Base-by-base conservation (phyloP, 2,888 invertebrate species). In the Eustalomyia histrio region DNA sequence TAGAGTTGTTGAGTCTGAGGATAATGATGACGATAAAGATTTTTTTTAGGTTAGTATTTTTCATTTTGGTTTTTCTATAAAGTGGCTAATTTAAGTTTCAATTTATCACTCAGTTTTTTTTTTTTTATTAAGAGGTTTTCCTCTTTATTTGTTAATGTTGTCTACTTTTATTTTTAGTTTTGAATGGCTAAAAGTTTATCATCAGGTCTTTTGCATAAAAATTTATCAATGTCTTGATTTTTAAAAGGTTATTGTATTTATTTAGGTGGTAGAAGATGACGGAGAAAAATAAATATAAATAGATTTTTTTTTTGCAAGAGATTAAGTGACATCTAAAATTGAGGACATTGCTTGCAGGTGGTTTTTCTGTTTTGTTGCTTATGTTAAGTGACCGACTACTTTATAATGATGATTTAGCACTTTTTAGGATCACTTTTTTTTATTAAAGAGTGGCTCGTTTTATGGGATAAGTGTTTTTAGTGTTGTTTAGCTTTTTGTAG, bases 11-110 rank as follows among this genome's bases (percentile, higher is more conserved):
- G 57, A 16, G 14, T 43, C 4, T 61, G 33, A 63, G 18, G 47
- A 47, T 35, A 12, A 16, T 73, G 43, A 29, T n/a, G 14, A 8
- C 52, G 63, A 35, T 43, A 50, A 47, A 55, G 52, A 71, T 61
- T 52, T 67, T 50, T 65, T 18, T 61, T 60, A 47, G 18, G 14
- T 47, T 43, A 5, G 6, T 8, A 33, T 35, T 39, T 35, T 61
- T 47, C 14, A n/a, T 18, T 24, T 55, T 8, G 58, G 43, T 24
- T 50, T 69, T 63, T 29, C 24, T 57, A 24, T 58, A 10, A 52
- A 69, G 68, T 64, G 69, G 63, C 67, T 79, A 64, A 69, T 79
- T 79, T 79, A 64, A 69, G 58, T 64, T 74, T 69, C 64, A 79
- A 79, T 69, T 79, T 73, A 79, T 79, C 73, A 74, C 57, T 21